Conservation (phyloP, 2,113 vertebrate species). For the Addax nasomaculatus region DNA sequence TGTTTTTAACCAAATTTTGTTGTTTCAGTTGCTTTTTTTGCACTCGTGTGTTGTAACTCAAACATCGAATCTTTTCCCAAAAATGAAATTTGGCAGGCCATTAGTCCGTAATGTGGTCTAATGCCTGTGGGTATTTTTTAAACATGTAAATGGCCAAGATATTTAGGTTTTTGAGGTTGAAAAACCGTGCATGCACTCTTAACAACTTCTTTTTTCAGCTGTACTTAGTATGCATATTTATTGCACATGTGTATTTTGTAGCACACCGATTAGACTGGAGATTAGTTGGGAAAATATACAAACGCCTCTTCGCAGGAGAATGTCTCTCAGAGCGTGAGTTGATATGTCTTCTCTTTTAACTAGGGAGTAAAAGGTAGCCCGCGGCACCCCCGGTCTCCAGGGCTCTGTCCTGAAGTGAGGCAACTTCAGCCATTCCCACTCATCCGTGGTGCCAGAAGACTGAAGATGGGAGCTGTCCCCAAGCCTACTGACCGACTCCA, state of each 20-base stretch:
- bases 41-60: slow-evolving; percentile 73
- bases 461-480: not conserved
- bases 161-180: slow-evolving; percentile 82
- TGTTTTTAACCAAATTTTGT: slow-evolving; percentile 81
- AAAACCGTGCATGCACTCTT: slow-evolving; percentile 77
- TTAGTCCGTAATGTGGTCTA: slow-evolving; percentile 79
- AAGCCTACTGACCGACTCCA: not conserved
- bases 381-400: not conserved
- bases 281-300: slow-evolving; percentile 80
- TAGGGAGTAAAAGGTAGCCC: not conserved
- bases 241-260: slow-evolving; percentile 76
- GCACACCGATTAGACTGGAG: slow-evolving; percentile 73
- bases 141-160: slow-evolving; percentile 81
- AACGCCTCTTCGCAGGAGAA: slow-evolving; percentile 68
- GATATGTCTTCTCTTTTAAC: slow-evolving; percentile 35
- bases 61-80: slow-evolving; percentile 68
- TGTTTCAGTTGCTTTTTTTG: slow-evolving; percentile 81
- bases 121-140: slow-evolving; percentile 83
- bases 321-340: slow-evolving; percentile 54
- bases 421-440: not conserved
- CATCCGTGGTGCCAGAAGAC: not conserved
- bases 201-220: slow-evolving; percentile 79
- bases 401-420: not conserved
- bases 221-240: slow-evolving; percentile 83
- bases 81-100: slow-evolving; percentile 78